These are phyloP conservation scores for Anoplopoma fimbria DNA, from an alignment of 2,113 vertebrate species.

Conservation along the genomic window DNA sequence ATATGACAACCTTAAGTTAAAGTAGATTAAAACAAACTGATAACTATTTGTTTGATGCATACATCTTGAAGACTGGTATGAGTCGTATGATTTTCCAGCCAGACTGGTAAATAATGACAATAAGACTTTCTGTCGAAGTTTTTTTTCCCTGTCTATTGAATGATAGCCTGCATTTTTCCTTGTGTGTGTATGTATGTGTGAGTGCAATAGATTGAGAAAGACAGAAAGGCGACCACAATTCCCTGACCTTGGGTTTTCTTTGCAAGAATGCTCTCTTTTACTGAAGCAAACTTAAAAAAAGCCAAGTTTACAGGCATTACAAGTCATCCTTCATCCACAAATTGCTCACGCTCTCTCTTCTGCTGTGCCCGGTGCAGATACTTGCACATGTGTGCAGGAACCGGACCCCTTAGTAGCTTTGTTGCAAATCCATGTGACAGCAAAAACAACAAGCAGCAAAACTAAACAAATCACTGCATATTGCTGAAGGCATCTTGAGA, in stretches of 20 bases:
- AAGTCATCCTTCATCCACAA: conserved; percentile 22
- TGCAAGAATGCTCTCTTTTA: conserved; percentile 20
- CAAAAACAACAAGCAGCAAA: conserved; percentile 37
- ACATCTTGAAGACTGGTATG: background rate
- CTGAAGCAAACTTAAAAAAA: conserved; percentile 8
- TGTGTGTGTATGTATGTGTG: too few relatives aligned
- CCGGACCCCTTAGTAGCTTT: conserved; percentile 5
- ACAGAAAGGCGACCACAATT: too few relatives aligned
- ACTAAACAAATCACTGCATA: conserved; percentile 13
- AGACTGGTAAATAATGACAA: background rate
- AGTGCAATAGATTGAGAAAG: too few relatives aligned
- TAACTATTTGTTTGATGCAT: conserved; percentile 2
- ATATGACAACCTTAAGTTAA: background rate
- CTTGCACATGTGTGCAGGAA: conserved; percentile 40
- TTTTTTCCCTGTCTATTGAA: too few relatives aligned
- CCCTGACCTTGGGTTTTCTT: too few relatives aligned
- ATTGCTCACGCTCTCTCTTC: conserved; percentile 36
- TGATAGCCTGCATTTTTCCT: too few relatives aligned
- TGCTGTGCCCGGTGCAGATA: conserved; percentile 8
- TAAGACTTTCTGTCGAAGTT: background rate
- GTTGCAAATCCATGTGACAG: conserved; percentile 40
- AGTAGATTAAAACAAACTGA: background rate
- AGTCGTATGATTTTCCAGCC: background rate
- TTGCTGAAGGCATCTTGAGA: conserved; percentile 21
- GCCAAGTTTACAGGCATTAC: background rate